Evolutionary conservation across 2,888 invertebrate genomes (phyloP).

Genomic region (Limnephilus auricula): DNA sequence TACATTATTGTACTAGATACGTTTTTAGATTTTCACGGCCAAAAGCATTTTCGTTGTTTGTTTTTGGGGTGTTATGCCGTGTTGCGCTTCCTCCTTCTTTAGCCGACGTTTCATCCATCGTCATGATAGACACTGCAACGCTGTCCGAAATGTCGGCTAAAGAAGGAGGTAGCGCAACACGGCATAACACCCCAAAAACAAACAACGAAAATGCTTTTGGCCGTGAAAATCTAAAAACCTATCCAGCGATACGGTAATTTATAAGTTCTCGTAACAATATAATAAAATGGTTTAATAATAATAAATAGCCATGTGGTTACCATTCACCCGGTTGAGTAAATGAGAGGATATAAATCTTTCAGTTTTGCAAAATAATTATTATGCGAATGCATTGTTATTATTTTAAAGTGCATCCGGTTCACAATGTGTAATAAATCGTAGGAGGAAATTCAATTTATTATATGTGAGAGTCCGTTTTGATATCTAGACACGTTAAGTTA

Average conservation of each 20-base stretch:
- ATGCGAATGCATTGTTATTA: conserved; percentile 31
- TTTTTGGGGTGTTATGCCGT: no score
- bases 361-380: conserved; percentile 28
- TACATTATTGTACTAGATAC: no score
- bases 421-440: conserved; percentile 37
- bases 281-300: neutral
- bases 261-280: neutral
- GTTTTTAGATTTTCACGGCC: no score
- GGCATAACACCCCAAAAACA: no score
- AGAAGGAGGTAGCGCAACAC: no score
- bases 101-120: no score
- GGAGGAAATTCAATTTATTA: conserved; percentile 11
- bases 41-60: no score
- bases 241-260: neutral
- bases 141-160: no score
- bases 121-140: no score
- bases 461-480: neutral
- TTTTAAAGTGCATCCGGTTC: conserved; percentile 24
- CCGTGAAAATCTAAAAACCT: no score
- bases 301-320: neutral
- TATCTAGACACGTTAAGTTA: neutral
- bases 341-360: conserved; percentile 19
- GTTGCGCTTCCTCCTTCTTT: no score
- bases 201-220: no score
- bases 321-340: neutral